Evolutionary conservation across 2,888 invertebrate species (phyloP).

Genomic region (Allacma fusca): DNA sequence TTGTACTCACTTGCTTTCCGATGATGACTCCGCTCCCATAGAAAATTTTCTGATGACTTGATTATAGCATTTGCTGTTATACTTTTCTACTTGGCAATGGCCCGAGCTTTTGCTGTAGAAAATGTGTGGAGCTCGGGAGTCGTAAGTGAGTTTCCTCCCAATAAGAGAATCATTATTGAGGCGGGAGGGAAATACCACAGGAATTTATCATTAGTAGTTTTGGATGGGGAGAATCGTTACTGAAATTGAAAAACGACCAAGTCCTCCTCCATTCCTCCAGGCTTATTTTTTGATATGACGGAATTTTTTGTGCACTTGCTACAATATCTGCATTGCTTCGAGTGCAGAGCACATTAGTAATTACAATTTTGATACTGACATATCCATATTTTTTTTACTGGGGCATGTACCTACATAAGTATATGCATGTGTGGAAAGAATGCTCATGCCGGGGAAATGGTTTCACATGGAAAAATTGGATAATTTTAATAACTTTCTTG

Average conservation of each 20-base stretch:
- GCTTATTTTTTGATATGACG: not conserved
- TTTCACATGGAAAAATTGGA: not conserved
- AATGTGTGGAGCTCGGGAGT: not conserved
- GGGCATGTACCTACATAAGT: not conserved
- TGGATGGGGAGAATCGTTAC: constrained; percentile 26
- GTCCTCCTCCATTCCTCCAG: not conserved
- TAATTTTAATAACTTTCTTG: constrained; percentile 13
- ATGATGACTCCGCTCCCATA: not conserved
- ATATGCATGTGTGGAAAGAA: not conserved
- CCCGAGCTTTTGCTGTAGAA: not conserved
- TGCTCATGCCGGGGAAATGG: not conserved
- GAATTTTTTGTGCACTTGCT: too few relatives aligned
- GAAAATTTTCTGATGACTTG: constrained; percentile 37
- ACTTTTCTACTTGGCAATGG: too few relatives aligned
- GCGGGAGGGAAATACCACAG: constrained; percentile 36
- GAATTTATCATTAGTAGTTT: constrained; percentile 34
- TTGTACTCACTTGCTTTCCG: not conserved
- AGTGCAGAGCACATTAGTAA: too few relatives aligned
- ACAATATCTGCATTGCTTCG: too few relatives aligned
- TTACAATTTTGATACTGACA: not conserved
- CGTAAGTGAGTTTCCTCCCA: too few relatives aligned
- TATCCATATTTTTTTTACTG: too few relatives aligned
- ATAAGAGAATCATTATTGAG: not conserved
- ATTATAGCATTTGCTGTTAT: constrained; percentile 19
- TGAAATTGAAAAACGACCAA: constrained; percentile 32